Conservation (phyloP, 2,888 invertebrate species). For the Oscheius sp. region DNA sequence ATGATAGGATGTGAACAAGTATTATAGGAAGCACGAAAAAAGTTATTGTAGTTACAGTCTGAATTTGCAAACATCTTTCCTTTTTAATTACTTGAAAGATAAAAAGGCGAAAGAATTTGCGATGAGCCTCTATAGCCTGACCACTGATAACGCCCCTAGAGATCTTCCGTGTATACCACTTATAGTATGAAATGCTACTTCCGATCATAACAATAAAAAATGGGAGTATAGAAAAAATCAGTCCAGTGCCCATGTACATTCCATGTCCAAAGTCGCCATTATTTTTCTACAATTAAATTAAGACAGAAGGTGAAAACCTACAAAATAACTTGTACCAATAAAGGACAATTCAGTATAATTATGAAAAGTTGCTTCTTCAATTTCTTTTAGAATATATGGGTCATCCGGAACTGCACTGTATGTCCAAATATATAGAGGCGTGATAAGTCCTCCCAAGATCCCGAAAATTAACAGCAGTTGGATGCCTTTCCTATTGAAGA, state of each 20-base stretch:
- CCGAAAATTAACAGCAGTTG: not conserved
- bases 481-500: not conserved
- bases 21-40: not conserved
- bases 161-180: not conserved
- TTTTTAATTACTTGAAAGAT: not conserved
- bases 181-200: not conserved
- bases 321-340: not conserved
- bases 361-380: too few species aligned
- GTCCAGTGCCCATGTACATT: not conserved
- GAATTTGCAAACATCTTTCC: not conserved
- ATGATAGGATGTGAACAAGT: not conserved
- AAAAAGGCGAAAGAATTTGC: not conserved
- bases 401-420: too few species aligned
- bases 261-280: not conserved
- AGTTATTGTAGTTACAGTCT: not conserved
- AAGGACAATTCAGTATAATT: not conserved
- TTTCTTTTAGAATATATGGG: not conserved
- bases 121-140: not conserved
- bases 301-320: not conserved
- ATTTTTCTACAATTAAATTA: not conserved
- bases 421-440: not conserved
- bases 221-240: not conserved
- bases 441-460: not conserved
- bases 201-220: slow-evolving; percentile 1
- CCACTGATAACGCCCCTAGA: not conserved